These are phyloP conservation scores for Calvadosia cruxmelitensis DNA, from an alignment of 30 jellyfish, hydroid and myxozoan species.

Conservation along the genomic window DNA sequence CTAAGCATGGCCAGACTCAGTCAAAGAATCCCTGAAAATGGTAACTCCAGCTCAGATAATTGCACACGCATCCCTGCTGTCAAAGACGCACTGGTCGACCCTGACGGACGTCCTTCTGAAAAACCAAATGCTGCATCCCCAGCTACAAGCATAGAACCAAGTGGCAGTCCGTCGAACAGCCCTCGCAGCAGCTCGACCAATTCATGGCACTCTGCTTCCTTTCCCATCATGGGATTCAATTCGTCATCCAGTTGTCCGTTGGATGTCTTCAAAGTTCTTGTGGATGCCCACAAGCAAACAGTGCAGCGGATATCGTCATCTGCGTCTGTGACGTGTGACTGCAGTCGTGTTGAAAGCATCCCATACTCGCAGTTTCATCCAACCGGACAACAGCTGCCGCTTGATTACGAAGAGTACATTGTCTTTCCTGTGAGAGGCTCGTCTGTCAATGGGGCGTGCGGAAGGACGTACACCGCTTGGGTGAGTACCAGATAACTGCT, in stretches of 20 bases:
- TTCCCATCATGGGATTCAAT: not conserved
- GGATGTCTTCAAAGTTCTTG: constrained; percentile 21
- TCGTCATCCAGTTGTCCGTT: not conserved
- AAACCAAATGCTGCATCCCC: not conserved
- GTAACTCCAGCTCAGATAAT: not conserved
- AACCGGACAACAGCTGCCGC: constrained; percentile 44
- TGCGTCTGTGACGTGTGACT: constrained; percentile 58
- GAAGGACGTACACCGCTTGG: constrained; percentile 67
- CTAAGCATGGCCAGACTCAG: not conserved
- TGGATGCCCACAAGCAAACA: constrained; percentile 71
- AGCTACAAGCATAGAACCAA: not conserved
- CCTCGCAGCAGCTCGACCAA: not conserved
- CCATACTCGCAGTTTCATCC: constrained; percentile 61
- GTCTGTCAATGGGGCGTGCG: constrained; percentile 7
- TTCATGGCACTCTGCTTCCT: not conserved
- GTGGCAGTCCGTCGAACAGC: not conserved
- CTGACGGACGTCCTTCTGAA: not conserved
- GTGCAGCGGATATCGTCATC: constrained; percentile 46
- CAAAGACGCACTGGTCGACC: not conserved
- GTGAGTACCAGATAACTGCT: too few relatives aligned
- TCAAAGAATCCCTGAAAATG: not conserved
- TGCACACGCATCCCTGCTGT: not conserved
- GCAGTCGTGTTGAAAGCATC: constrained; percentile 20
- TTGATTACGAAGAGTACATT: constrained; percentile 52
- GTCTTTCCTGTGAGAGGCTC: constrained; percentile 58